Evolutionary conservation across 2,888 invertebrate genomes (phyloP), one percentile per base, ranked within the genome.

Genomic region (Dryomyza anilis): DNA sequence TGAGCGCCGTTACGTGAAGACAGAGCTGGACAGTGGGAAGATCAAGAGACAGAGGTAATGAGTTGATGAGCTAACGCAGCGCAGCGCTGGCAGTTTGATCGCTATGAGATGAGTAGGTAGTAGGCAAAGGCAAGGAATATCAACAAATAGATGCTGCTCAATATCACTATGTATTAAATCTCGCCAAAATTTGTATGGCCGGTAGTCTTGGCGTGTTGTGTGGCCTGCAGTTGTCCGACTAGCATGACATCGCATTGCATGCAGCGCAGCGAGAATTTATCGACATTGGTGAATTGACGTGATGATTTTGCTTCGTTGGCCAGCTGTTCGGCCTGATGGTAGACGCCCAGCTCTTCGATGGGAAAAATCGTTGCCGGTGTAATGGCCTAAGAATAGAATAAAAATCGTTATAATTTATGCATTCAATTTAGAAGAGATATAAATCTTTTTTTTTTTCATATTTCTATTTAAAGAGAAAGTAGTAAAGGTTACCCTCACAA

Each of bases 281-380:
- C 88, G 5, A 95, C 88, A 84, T 97, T 95, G 0, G 96, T 97
- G 81, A 89, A 97, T 83, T 96, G 96, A 67, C 93, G 86, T 69
- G 93, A 92, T 1, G 92, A 91, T 80, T 94, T 93, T 0, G 95
- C 95, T 84, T 96, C 96, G 62, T 87, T 86, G 0, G 95, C 96
- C 56, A 98, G 79, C 75, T 93, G 92, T 72, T 92, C 89, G 0
- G 96, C 97, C 83, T 94, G 91, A 61, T 86, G 85, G 69, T 93
- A 87, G 19, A 95, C 87, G 14, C 85, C 85, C 70, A 89, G 85
- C 78, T 96, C 93, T 72, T 89, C 88, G 0, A 89, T 86, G 0
- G 91, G 89, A 79, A 96, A 96, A 67, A 94, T 88, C 3, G 95
- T 95, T 82, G 91, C 87, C 21, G 89, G 90, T 50, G 86, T 85